phyloP scores from a whole-genome alignment of 1,140 invertebrate species.

The Plutomurus gul region DNA sequence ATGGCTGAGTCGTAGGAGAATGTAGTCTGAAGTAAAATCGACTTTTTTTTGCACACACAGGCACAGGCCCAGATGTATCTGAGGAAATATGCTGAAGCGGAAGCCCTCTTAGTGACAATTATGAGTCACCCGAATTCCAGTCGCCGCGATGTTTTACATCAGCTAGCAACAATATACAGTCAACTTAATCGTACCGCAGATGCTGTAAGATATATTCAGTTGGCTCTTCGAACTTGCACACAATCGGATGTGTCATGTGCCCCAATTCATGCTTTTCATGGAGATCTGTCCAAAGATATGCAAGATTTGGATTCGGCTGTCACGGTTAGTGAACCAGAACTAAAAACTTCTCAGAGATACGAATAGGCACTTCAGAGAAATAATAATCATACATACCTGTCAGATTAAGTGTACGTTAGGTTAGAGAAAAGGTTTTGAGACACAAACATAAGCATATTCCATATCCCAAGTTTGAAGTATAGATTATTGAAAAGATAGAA shows the following conservation, averaged over 20 bases:
- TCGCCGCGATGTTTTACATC: conserved; percentile 51
- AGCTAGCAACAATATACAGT: conserved; percentile 52
- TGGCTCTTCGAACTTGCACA: conserved; percentile 46
- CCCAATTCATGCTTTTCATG: conserved; percentile 52
- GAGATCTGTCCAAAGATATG: conserved; percentile 52
- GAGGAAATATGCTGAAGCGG: conserved; percentile 51
- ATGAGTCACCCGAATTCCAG: conserved; percentile 50
- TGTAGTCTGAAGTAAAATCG: not conserved
- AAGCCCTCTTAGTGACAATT: conserved; percentile 46
- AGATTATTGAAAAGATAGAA: too few species aligned
- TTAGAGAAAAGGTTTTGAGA: too few species aligned
- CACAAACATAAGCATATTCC: too few species aligned
- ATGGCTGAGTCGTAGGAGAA: not conserved
- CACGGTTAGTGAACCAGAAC: conserved; percentile 39
- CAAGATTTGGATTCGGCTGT: conserved; percentile 51
- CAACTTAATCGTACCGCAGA: conserved; percentile 51
- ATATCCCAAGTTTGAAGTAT: too few species aligned
- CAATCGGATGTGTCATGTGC: conserved; percentile 47
- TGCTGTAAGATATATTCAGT: conserved; percentile 47
- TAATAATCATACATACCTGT: too few species aligned
- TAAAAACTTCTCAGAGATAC: too few species aligned
- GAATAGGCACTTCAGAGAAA: too few species aligned
- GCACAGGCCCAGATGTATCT: conserved; percentile 51
- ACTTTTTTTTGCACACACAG: too few species aligned
- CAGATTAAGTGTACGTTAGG: too few species aligned